A percentile compares a stretch with the other conserved stretches of the same genome.
phyloP scores from a whole-genome alignment of 2,113 vertebrate species.

The Hemiscyllium ocellatum region DNA sequence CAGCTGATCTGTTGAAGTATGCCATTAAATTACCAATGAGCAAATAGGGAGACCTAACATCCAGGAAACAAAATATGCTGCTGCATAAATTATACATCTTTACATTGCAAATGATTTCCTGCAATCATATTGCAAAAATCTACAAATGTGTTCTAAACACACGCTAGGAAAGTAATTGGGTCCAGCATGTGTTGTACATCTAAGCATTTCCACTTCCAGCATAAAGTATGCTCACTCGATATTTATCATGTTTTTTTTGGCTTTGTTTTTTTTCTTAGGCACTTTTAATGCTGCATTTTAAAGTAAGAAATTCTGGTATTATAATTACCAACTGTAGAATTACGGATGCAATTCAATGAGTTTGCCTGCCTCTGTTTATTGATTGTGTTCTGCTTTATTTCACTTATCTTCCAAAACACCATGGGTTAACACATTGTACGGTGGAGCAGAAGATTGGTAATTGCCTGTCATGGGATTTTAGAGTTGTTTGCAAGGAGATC shows the following conservation, averaged over 20 bases:
- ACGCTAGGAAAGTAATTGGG: background rate
- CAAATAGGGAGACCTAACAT: background rate
- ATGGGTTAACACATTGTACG: background rate
- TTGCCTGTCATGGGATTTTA: background rate
- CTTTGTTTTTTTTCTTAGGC: background rate
- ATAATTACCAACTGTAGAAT: background rate
- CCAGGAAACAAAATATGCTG: constrained; percentile 15
- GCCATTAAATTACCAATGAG: constrained; percentile 24
- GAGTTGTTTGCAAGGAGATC: background rate
- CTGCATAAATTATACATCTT: constrained; percentile 5
- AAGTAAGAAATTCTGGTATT: background rate
- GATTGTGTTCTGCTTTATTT: background rate
- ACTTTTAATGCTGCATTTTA: background rate
- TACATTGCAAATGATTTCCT: background rate
- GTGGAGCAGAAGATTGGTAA: background rate
- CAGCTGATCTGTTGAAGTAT: background rate
- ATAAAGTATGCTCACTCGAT: background rate
- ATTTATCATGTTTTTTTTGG: background rate
- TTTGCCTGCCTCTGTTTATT: background rate
- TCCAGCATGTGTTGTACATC: background rate
- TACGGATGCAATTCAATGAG: background rate
- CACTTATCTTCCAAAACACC: background rate
- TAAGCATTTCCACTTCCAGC: background rate
- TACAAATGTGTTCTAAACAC: background rate
- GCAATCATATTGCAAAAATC: background rate